Conservation (phyloP, 2,113 vertebrate genomes). For the Tupaia chinensis region DNA sequence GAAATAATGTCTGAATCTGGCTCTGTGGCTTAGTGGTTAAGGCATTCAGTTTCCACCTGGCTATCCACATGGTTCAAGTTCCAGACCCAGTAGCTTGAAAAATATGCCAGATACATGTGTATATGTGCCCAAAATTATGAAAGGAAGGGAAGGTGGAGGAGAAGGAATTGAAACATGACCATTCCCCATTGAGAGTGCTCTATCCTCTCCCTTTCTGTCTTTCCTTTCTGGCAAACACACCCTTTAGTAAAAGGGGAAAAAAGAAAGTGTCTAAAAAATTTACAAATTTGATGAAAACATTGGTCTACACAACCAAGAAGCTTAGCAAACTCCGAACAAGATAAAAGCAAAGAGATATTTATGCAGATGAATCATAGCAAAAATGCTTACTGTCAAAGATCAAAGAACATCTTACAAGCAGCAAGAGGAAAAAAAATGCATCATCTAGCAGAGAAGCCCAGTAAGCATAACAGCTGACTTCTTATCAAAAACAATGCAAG, state of each 20-base stretch:
- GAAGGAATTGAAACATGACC: no score
- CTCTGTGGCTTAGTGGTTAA: no score
- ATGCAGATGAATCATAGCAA: not conserved
- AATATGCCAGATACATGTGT: no score
- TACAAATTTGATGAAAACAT: not conserved
- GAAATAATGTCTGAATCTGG: not conserved
- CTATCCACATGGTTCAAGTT: no score
- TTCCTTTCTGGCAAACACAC: no score
- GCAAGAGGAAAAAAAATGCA: not conserved
- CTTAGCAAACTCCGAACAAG: not conserved
- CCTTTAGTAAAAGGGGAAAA: no score
- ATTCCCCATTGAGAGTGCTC: no score
- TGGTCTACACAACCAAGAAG: not conserved
- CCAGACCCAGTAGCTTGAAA: no score
- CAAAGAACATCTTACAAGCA: not conserved
- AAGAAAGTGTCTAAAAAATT: not conserved
- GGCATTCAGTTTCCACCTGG: no score
- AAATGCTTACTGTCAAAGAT: not conserved
- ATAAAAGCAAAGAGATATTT: not conserved
- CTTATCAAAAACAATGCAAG: not conserved
- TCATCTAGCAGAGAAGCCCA: not conserved
- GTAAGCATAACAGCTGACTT: not conserved
- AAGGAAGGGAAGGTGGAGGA: no score
- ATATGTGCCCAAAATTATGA: no score
- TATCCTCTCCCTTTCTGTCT: no score